Conservation (phyloP, 1,140 invertebrate species). For the Zaprionus tsacasi region DNA sequence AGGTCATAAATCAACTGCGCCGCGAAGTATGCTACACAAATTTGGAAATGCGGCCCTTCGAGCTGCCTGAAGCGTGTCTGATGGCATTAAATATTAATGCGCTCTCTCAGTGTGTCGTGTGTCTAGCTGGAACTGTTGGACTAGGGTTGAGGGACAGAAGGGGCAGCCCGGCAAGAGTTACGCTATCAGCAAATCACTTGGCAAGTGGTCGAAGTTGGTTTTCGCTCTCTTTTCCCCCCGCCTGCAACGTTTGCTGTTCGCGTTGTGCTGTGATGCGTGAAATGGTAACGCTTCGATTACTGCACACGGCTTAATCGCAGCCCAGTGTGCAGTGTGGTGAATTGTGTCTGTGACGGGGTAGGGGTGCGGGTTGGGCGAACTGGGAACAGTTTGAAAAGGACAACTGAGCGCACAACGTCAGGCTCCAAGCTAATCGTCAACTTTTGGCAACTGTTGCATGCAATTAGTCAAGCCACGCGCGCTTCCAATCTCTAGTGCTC, state of each 20-base stretch:
- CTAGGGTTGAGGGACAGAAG: neutral
- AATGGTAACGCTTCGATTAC: conserved; percentile 59
- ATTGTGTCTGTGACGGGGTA: neutral
- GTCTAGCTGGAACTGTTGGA: too few species aligned
- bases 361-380: neutral
- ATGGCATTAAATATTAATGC: conserved; percentile 68
- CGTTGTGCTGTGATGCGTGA: conserved; percentile 47
- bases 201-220: neutral
- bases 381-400: neutral
- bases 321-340: too few species aligned
- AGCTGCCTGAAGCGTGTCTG: neutral
- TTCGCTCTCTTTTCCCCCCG: neutral
- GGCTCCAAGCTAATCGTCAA: neutral
- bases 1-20: conserved; percentile 60
- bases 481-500: neutral
- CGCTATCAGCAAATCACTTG: neutral
- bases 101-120: too few species aligned
- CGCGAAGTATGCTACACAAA: conserved; percentile 56
- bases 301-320: conserved; percentile 14
- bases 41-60: conserved; percentile 14
- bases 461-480: conserved; percentile 5
- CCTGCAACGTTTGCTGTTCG: neutral
- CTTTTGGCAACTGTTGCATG: conserved; percentile 24
- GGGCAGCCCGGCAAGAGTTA: neutral
- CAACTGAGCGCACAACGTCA: neutral